phyloP scores from a whole-genome alignment of 2,797 vertebrate genomes.

The Ptychadena robeensis region DNA sequence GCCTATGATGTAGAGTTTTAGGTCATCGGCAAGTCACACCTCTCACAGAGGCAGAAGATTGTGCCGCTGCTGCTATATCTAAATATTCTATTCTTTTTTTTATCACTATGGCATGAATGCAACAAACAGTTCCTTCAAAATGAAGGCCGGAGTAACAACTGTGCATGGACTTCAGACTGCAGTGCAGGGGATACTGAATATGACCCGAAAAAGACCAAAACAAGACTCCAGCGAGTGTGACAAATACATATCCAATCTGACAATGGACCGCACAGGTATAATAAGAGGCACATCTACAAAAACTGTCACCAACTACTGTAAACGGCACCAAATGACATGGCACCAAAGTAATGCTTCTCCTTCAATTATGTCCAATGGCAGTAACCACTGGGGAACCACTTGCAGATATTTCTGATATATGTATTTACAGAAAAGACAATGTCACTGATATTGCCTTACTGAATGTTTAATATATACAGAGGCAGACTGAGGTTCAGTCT shows the following conservation, averaged over 20 bases:
- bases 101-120: too few species aligned
- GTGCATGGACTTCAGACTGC: neutral
- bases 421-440: too few species aligned
- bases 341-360: too few species aligned
- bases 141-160: neutral
- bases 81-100: neutral
- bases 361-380: too few species aligned
- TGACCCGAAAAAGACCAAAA: neutral
- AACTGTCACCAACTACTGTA: neutral
- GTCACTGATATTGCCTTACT: too few species aligned
- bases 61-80: neutral
- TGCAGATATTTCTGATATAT: too few species aligned
- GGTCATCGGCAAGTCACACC: neutral
- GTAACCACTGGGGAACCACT: too few species aligned
- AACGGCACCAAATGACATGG: neutral
- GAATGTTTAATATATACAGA: too few species aligned
- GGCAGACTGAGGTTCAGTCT: too few species aligned
- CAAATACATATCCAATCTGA: neutral
- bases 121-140: neutral
- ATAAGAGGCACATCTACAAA: neutral
- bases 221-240: neutral
- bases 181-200: neutral
- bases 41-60: constrained; percentile 6
- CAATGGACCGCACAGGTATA: neutral
- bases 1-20: neutral